Evolutionary conservation across 2,797 vertebrate species (phyloP).

Genomic region (Furcifer pardalis): DNA sequence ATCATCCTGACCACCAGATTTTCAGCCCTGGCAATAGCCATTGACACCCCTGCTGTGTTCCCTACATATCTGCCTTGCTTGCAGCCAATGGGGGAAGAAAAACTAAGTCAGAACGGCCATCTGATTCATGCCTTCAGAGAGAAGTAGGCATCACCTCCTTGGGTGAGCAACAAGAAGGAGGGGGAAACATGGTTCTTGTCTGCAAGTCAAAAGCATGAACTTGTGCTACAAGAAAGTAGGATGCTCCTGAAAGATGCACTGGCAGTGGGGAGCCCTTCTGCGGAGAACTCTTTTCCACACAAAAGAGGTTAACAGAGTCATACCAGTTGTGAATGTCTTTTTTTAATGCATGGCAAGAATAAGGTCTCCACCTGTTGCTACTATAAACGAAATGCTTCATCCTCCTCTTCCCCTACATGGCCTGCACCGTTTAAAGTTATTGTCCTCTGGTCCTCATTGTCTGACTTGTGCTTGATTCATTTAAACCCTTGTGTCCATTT

Average conservation of each 20-base stretch:
- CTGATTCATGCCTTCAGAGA: constrained; percentile 26
- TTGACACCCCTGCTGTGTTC: constrained; percentile 1
- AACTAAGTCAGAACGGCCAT: constrained; percentile 25
- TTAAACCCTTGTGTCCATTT: neutral
- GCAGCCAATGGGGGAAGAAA: neutral
- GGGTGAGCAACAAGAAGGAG: neutral
- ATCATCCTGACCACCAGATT: neutral
- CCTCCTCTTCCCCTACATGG: neutral
- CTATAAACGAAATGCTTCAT: neutral
- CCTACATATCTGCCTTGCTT: neutral
- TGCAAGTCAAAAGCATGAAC: constrained; percentile 20
- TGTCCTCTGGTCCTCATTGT: neutral
- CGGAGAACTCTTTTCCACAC: neutral
- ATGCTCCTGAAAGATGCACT: constrained; percentile 11
- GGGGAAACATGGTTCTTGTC: constrained; percentile 6
- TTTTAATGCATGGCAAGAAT: neutral
- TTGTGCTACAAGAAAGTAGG: neutral
- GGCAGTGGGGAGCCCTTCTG: constrained; percentile 5
- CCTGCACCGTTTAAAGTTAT: neutral
- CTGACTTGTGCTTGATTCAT: neutral
- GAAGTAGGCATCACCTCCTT: constrained; percentile 20
- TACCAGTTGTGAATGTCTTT: neutral
- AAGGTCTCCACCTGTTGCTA: neutral
- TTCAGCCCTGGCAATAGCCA: constrained; percentile 13
- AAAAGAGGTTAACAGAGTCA: constrained; percentile 10